A percentile compares a stretch with the other conserved stretches of the same genome.
phyloP scores from a whole-genome alignment of 2,113 vertebrate genomes.

The Ptilonorhynchus violaceus region DNA sequence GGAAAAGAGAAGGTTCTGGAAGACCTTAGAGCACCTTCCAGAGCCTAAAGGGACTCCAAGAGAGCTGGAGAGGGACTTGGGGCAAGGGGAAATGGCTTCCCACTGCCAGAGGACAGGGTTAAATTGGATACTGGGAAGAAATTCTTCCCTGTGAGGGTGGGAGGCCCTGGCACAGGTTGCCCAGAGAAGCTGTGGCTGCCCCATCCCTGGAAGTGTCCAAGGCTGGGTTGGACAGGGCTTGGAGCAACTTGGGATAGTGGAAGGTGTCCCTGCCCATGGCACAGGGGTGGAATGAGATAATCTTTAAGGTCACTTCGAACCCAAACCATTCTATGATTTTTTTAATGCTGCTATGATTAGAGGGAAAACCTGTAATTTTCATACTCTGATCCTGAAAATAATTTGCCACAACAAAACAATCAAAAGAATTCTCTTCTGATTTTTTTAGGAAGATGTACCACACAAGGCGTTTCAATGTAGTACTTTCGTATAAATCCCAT shows the following conservation, averaged over 20 bases:
- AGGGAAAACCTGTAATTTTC: background rate
- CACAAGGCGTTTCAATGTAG: background rate
- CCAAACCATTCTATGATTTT: background rate
- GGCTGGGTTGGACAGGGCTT: accelerated
- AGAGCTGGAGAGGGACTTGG: background rate
- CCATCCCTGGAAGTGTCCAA: background rate
- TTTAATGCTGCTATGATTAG: background rate
- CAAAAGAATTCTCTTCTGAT: background rate
- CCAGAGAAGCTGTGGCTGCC: background rate
- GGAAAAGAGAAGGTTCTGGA: background rate
- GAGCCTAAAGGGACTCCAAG: background rate
- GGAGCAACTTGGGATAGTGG: accelerated
- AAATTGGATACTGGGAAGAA: background rate
- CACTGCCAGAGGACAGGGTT: accelerated
- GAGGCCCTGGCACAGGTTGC: background rate
- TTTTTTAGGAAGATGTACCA: background rate
- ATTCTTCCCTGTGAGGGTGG: accelerated
- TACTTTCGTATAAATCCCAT: background rate
- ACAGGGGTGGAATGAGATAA: background rate
- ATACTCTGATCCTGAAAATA: background rate
- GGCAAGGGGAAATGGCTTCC: accelerated
- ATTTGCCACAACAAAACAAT: background rate
- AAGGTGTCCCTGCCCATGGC: background rate
- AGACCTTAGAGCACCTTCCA: background rate
- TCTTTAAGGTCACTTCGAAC: background rate